A percentile compares a stretch with the other conserved stretches of the same genome.
phyloP scores from a whole-genome alignment of 2,888 invertebrate genomes.

The Chrysomela aeneicollis region DNA sequence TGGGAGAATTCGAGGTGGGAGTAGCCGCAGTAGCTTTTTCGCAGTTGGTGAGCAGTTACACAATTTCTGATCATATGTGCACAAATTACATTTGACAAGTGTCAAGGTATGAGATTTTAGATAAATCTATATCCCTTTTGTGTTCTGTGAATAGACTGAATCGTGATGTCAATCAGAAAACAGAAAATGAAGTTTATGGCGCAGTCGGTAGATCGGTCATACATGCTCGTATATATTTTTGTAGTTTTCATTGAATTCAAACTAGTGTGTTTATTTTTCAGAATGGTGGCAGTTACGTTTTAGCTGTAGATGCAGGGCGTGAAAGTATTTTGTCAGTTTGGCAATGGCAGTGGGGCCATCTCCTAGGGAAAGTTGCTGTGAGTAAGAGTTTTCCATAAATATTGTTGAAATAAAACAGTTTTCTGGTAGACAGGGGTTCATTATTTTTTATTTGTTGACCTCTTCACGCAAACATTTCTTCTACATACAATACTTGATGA shows the following conservation, averaged over 20 bases:
- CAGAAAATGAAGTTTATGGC: too few species aligned
- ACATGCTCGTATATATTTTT: too few species aligned
- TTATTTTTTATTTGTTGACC: conserved; percentile 5
- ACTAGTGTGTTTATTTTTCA: conserved; percentile 59
- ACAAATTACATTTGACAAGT: too few species aligned
- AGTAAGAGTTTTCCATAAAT: conserved; percentile 59
- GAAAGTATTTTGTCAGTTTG: conserved; percentile 92
- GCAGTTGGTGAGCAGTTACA: conserved; percentile 71
- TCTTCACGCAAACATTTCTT: not conserved
- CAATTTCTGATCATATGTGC: too few species aligned
- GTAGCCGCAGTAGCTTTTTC: conserved; percentile 91
- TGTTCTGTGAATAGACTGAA: too few species aligned
- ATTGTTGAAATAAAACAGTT: not conserved
- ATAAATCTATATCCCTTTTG: too few species aligned
- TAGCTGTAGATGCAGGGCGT: conserved; percentile 88
- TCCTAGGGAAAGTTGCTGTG: conserved; percentile 94
- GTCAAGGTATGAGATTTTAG: too few species aligned
- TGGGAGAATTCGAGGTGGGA: conserved; percentile 88
- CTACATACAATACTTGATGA: not conserved
- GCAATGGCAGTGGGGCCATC: conserved; percentile 95
- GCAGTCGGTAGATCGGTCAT: too few species aligned
- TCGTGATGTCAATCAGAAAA: too few species aligned
- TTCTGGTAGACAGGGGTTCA: not conserved
- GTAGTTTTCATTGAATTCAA: too few species aligned
- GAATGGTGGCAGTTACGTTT: conserved; percentile 90